Conservation (phyloP, 2,888 invertebrate species). For the Furcula furcula region DNA sequence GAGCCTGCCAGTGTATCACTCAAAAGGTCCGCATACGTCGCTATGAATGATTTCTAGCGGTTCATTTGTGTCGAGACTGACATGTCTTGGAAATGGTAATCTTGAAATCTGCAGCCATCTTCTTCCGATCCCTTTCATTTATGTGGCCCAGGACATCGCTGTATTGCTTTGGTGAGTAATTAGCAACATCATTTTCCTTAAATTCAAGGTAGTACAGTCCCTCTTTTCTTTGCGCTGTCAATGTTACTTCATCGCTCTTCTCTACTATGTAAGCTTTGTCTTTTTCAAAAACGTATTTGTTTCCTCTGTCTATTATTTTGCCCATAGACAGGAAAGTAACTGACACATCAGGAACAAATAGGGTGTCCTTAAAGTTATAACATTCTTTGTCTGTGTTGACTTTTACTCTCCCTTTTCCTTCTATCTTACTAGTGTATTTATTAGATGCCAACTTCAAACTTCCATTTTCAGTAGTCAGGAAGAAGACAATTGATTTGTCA, state of each 20-base stretch:
- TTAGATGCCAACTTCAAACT: no score
- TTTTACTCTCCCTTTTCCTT: neutral
- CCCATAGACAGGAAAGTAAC: neutral
- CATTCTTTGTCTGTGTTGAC: neutral
- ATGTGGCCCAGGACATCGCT: neutral
- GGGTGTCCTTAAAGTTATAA: neutral
- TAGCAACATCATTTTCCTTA: neutral
- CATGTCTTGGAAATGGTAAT: no score
- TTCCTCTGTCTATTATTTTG: neutral
- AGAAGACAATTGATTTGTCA: no score
- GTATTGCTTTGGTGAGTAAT: neutral
- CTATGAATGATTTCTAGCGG: no score
- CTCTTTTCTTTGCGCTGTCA: neutral
- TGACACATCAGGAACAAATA: neutral
- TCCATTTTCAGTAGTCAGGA: no score
- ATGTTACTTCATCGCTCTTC: neutral
- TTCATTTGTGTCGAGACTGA: no score
- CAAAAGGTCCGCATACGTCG: neutral
- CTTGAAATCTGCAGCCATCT: no score
- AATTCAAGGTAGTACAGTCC: neutral
- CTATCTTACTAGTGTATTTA: neutral
- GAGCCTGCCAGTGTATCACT: neutral
- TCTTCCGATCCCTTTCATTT: neutral
- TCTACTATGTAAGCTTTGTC: neutral
- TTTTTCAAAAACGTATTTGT: neutral